phyloP scores from a whole-genome alignment of 2,797 vertebrate genomes.

The Acanthurus lineatus region DNA sequence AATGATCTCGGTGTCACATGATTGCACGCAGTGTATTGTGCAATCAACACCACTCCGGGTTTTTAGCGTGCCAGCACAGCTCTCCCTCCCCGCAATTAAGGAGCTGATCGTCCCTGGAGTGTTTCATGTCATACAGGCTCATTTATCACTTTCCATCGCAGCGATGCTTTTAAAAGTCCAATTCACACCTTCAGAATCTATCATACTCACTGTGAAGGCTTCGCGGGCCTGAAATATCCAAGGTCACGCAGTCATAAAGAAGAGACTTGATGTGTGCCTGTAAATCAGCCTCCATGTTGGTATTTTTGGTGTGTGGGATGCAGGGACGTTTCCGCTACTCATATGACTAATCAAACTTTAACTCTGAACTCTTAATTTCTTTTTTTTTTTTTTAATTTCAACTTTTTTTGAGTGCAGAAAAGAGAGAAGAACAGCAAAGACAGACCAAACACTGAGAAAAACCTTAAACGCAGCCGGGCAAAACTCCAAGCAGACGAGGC shows the following conservation, averaged over 20 bases:
- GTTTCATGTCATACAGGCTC: slow-evolving; percentile 55
- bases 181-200: slow-evolving; percentile 72
- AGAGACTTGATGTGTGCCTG: slow-evolving; percentile 20
- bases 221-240: slow-evolving; percentile 43
- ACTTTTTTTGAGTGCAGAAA: background rate
- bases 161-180: slow-evolving; percentile 64
- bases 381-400: slow-evolving; percentile 2
- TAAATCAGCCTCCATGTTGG: slow-evolving; percentile 17
- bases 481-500: slow-evolving; percentile 4
- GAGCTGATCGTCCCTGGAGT: slow-evolving; percentile 63
- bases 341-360: slow-evolving; percentile 15
- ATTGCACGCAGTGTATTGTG: slow-evolving; percentile 45
- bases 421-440: background rate
- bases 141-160: slow-evolving; percentile 60
- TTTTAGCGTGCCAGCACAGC: slow-evolving; percentile 61
- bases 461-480: background rate
- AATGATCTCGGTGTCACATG: slow-evolving; percentile 65
- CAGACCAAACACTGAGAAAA: background rate
- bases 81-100: slow-evolving; percentile 57
- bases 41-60: slow-evolving; percentile 73
- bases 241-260: slow-evolving; percentile 41
- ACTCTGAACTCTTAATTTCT: background rate
- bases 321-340: slow-evolving; percentile 7
- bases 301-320: slow-evolving; percentile 22
- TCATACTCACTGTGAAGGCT: slow-evolving; percentile 49